Base-by-base conservation (phyloP, 1,140 invertebrate genomes). In the Copidosoma floridanum region DNA sequence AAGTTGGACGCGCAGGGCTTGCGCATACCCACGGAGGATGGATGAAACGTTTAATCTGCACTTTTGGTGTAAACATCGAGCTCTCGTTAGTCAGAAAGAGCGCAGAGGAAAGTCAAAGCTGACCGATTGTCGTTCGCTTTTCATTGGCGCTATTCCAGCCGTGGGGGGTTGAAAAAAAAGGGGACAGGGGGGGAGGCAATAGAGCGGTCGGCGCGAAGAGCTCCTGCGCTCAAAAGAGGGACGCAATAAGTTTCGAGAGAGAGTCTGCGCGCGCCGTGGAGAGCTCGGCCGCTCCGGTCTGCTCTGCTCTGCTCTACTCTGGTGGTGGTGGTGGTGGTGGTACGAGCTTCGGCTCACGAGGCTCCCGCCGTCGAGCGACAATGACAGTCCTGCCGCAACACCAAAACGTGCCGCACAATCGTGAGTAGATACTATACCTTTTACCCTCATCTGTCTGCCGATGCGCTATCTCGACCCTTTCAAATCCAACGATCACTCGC, bases 341-440 rank as follows among this genome's bases (percentile, higher is more conserved):
- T n/a, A n/a, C n/a, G n/a, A n/a, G 52, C 59, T 71, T 66, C 69
- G 67, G 65, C 70, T 69, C 63, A 21, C 21, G 11, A 16, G 6
- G 69, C 72, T 71, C 68, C 69, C 69, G 64, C 69, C 70, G 63
- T 72, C 64, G 59, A 56, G 59, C 68, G 70, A 64, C 63, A 67
- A 60, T 69, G 72, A 66, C 76, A 80, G 78, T 80, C 73, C 74
- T 74, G 74, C 77, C 76, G 77, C 72, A 77, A 68, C 76, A 72
- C 69, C 74, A 75, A 75, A 71, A 73, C 77, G 75, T 71, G 74
- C 68, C 74, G 70, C 75, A 75, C 72, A 78, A 78, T 75, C 71
- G 78, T 80, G 75, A 80, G 78, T 80, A 79, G 68, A 52, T 24
- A 43, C 35, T n/a, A 11, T 32, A n/a, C 38, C 35, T 68, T 35